Evolutionary conservation across 2,888 invertebrate species (phyloP), one percentile per base, ranked within the genome.

Genomic region (Lasioglossum marginatum): DNA sequence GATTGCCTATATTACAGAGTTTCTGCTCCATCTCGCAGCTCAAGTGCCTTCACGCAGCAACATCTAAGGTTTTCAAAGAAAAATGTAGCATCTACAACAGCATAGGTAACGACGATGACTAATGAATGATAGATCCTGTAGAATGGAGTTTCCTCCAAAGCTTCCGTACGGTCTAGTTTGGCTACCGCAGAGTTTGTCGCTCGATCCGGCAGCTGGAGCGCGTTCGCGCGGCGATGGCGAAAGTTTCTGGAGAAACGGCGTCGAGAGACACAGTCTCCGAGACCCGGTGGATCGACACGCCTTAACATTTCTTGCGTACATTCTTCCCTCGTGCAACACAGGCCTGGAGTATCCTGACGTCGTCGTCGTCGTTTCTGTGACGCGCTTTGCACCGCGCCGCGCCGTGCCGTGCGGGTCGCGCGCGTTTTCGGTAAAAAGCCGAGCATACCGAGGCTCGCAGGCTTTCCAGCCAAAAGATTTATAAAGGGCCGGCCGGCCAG

Each of bases 221-320:
- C 23, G 71, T 75, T 74, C 71, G 10, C 74, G 40, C 74, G 63
- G 70, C 63, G 74, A 45, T 72, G 83, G 88, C 82, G 87, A 90
- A 90, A 90, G 88, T 90, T 90, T 66, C 72, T 43, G 80, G 83
- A 87, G 88, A 83, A 85, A 89, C 85, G 81, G 63, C 77, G 71
- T 48, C 71, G 60, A 78, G 40, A 75, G 31, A 68, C 66, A 82
- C 70, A 45, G 66, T 76, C 74, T 74, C 73, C 70, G 31, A 48
- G 86, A 76, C 70, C 77, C 77, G 87, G 84, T 82, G 82, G 82
- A 87, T 87, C 84, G 87, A 82, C 83, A 85, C 85, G 82, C 81
- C 84, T 89, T 81, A 74, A 85, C 79, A 63, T 88, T 89, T 91
- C 85, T 89, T 91, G 71, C 79, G 74, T 87, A 87, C 85, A 89